A percentile compares a stretch with the other conserved stretches of the same genome.
These are phyloP conservation scores for Scolopax rusticola DNA, from an alignment of 2,797 vertebrate species.

Conservation along the genomic window DNA sequence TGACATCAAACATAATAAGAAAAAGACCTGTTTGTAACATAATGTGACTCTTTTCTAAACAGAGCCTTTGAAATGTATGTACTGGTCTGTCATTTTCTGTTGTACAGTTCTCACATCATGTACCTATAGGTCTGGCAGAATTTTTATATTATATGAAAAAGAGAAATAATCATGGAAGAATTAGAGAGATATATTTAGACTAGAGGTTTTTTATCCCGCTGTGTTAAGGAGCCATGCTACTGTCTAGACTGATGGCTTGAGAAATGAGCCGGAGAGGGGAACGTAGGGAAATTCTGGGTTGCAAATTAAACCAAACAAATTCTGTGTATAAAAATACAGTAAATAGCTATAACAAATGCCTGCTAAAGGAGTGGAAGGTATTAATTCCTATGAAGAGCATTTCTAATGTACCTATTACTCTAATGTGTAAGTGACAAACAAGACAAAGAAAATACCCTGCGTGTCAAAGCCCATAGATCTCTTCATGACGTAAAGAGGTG, in stretches of 20 bases:
- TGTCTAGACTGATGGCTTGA: not conserved
- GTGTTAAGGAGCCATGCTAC: constrained; percentile 40
- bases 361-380: constrained; percentile 27
- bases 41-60: constrained; percentile 61
- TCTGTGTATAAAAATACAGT: not conserved
- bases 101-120: not conserved
- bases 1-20: constrained; percentile 54
- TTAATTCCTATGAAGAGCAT: constrained; percentile 61
- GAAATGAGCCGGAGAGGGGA: not conserved
- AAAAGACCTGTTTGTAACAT: constrained; percentile 50
- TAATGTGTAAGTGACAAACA: constrained; percentile 63
- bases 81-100: constrained; percentile 12
- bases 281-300: not conserved
- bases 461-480: constrained; percentile 73
- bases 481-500: constrained; percentile 63
- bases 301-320: constrained; percentile 52
- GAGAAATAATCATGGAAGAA: constrained; percentile 5
- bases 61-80: constrained; percentile 52
- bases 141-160: constrained; percentile 33
- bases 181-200: not conserved
- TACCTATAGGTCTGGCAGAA: constrained; percentile 5
- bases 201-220: constrained; percentile 11
- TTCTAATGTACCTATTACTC: constrained; percentile 70
- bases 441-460: constrained; percentile 62
- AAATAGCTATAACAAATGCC: constrained; percentile 58